These are phyloP conservation scores for Eremobia ochroleuca DNA, from an alignment of 2,888 invertebrate genomes.

Conservation along the genomic window DNA sequence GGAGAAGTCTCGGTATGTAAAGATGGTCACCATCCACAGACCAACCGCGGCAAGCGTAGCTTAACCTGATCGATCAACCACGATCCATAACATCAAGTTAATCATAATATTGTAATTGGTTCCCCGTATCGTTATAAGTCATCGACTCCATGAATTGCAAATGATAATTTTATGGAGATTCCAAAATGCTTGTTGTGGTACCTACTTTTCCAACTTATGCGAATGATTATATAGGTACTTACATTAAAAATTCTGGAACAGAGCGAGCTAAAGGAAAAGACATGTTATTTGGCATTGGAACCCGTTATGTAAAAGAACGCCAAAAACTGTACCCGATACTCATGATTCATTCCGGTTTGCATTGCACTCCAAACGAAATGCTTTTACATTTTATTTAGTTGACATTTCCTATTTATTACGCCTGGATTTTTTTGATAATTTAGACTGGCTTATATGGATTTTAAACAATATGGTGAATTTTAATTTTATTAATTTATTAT, in stretches of 20 bases:
- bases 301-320: conserved; percentile 61
- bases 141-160: conserved; percentile 34
- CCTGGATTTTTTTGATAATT: not conserved
- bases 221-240: not conserved
- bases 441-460: not conserved
- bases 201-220: conserved; percentile 8
- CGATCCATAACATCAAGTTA: not conserved
- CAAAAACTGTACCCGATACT: conserved; percentile 59
- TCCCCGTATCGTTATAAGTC: not conserved
- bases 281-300: conserved; percentile 60
- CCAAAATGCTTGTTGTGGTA: conserved; percentile 13
- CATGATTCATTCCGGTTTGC: conserved; percentile 60
- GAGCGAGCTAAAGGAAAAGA: conserved; percentile 37
- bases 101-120: conserved; percentile 4
- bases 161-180: conserved; percentile 18
- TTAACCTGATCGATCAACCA: no score
- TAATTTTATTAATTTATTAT: no score
- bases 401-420: not conserved
- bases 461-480: no score
- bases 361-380: conserved; percentile 36
- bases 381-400: conserved; percentile 39
- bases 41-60: no score
- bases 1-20: no score
- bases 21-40: no score
- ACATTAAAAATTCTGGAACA: conserved; percentile 27